Base-by-base conservation (phyloP, 2,113 vertebrate species). In the Macrotus californicus region DNA sequence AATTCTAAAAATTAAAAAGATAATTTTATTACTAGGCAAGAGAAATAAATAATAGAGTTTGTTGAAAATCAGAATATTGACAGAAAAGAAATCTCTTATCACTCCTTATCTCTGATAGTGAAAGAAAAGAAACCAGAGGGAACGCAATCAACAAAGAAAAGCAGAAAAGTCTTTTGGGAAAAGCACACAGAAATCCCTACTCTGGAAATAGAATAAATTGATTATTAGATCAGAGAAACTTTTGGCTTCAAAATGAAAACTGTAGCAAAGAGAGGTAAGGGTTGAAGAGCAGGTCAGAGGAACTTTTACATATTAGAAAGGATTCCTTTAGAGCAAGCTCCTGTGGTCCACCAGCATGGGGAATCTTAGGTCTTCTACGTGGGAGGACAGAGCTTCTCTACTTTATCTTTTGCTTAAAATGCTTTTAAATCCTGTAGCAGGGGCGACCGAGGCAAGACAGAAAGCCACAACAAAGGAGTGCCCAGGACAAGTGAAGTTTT, bases 1-100 rank as follows among this genome's bases (percentile, higher is more conserved):
- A 94, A 83, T 83, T 61, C 41, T 75, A 59, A 94, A 93, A 93
- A 39, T 59, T 52, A 75, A 80, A 89, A 81, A 88, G 76, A 64
- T 2, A 90, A 73, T 90, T 80, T 5, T 79, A 22, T 73, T 92
- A 41, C 6, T 54, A 48, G 22, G 36, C 36, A 81, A 92, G 61
- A 77, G 1, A 69, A 89, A 82, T 31, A 76, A 66, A 59, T 87
- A 66, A 76, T 31, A 54, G 76, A 72, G 0, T 50, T 76, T 75
- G 10, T 70, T 73, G 11, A 94, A 92, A 87, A 75, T 61, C 26
- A 84, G 26, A 61, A 70, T 61, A 88, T 56, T 79, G 36, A 91
- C 91, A 67, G 52, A 87, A 84, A 84, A 85, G 11, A 88, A 93
- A 93, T 46, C 7, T 80, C 75, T 70, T 48, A 84, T 77, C 61